Evolutionary conservation across 2,113 vertebrate genomes (phyloP), one percentile per base, ranked within the genome.

Genomic region (Rhinogobius similis): DNA sequence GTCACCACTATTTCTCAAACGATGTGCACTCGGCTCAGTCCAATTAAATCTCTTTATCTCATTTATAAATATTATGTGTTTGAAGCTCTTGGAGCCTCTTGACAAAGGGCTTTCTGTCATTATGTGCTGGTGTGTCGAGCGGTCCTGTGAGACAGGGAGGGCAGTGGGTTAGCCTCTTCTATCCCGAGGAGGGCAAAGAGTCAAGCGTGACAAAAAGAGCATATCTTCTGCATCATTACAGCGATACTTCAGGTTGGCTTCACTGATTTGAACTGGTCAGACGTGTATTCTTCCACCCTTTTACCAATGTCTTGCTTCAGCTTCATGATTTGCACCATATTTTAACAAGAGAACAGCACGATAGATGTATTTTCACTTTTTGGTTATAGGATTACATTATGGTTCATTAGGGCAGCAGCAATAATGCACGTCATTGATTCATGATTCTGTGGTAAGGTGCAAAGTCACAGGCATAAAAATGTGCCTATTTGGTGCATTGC

Each of bases 211-310:
- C 65, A 13, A 81, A 73, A 52, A 68, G 63, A 78, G 65, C 12
- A 67, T 78, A 68, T 83, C 71, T 82, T 82, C 72, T 79, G 72
- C 75, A 76, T 83, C 82, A 83, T 85, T 81, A 79, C 75, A 81
- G 87, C 62, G 81, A 69, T 78, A 74, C 77, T 80, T 75, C 74
- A 81, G 77, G 75, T 79, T 80, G 72, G 70, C 73, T 76, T 82
- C 70, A 79, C 84, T 85, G 62, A 82, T 84, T 83, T 76, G 73
- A 27, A 55, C 64, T 64, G 71, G 63, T 64, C 52, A 65, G 52
- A 76, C 70, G 78, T 77, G 61, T 80, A 71, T 44, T 24, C 69
- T 76, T 14, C 32, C 14, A 56, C 72, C 66, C 20, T 20, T 77
- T 78, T 66, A 38, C 43, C 59, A 70, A 72, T 79, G 58, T 69